Conservation (phyloP, 2,888 invertebrate species). For the Tachina grossa region DNA sequence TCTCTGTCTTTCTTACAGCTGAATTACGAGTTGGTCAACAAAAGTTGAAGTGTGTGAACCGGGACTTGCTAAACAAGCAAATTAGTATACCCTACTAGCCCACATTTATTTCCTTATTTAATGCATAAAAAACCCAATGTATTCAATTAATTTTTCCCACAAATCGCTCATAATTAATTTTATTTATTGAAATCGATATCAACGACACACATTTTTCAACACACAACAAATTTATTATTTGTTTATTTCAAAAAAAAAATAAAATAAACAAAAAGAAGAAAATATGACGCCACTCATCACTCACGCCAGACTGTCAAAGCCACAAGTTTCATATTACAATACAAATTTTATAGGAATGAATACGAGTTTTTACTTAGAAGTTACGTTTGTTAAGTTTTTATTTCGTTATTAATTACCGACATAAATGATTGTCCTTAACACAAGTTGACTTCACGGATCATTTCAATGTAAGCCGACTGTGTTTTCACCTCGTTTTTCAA, state of each 20-base stretch:
- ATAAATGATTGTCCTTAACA: slow-evolving; percentile 17
- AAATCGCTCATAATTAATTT: slow-evolving; percentile 36
- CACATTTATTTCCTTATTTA: slow-evolving; percentile 27
- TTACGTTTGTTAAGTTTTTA: slow-evolving; percentile 16
- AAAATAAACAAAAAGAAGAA: not conserved
- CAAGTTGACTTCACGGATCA: not conserved
- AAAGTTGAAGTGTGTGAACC: too few relatives aligned
- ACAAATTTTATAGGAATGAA: not conserved
- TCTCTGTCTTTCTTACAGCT: too few relatives aligned
- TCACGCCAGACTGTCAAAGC: not conserved
- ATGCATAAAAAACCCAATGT: not conserved
- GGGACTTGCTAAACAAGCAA: too few relatives aligned
- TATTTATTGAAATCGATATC: slow-evolving; percentile 42
- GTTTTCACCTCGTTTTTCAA: slow-evolving; percentile 20
- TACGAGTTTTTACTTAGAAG: not conserved
- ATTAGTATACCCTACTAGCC: not conserved
- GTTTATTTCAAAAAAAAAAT: not conserved
- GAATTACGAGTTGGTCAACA: too few relatives aligned
- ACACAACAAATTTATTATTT: slow-evolving; percentile 29
- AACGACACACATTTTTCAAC: slow-evolving; percentile 32
- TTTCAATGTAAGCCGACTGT: slow-evolving; percentile 10
- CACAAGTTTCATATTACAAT: slow-evolving; percentile 41
- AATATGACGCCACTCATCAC: slow-evolving; percentile 11
- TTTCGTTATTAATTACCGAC: slow-evolving; percentile 46
- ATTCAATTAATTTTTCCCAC: slow-evolving; percentile 17